Base-by-base conservation (phyloP, 2,888 invertebrate genomes). In the Parasteatoda lunata region DNA sequence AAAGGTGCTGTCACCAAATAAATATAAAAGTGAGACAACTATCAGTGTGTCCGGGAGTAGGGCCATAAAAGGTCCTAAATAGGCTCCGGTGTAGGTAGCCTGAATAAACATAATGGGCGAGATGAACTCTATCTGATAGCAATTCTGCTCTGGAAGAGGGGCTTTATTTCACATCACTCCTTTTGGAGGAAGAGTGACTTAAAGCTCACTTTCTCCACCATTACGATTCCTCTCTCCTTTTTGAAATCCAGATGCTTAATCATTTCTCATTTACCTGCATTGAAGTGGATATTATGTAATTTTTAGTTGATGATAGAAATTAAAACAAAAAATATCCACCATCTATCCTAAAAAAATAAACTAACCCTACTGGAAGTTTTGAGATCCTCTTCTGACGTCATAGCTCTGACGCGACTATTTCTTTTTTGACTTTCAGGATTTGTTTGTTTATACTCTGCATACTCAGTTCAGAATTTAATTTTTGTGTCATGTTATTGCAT, bases 41-140 rank as follows among this genome's bases (percentile, higher is more conserved):
- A 54, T 7, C 47, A 64, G 45, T 30, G 66, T 66, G n/a, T 66
- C 66, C 6, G 77, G n/a, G 49, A 65, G 59, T 54, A 8, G 68
- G 13, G 64, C 71, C 82, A 77, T 83, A 83, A 83, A 83, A 51
- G 64, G 82, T 72, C 52, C 69, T 64, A 70, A 71, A 64, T 59
- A 71, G 15, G 15, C 15, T 52, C 9, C 9, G 11, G 72, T 54
- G 48, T 8, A 76, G 66, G 76, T 52, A 65, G 45, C 9, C 9
- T 70, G 70, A 85, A 80, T 85, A 85, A 85, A 80, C 80, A 80
- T 80, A 85, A 80, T 80, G 85, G 76, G n/a, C 70, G 69, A 80
- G 85, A 85, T 85, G 85, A 85, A 85, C 80, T 85, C 66, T 80
- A 80, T 85, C 80, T 71, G 80, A 76, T 80, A 77, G 76, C 75